Evolutionary conservation across 2,888 invertebrate genomes (phyloP).

Genomic region (Sinotaia quadrata): DNA sequence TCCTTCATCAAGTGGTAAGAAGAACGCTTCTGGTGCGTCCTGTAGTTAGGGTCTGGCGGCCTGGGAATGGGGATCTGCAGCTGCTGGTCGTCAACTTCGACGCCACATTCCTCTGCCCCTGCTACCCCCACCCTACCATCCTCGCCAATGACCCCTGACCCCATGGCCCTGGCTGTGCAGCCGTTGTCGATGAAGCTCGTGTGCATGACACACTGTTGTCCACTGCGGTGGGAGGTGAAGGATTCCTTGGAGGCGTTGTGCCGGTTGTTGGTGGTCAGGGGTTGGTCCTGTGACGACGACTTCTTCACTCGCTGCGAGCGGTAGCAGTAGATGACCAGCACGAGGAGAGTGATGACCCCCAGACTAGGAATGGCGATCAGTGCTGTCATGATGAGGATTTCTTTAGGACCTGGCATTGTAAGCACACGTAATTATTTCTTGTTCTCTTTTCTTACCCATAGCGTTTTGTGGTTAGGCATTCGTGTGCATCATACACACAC

Average conservation of each 20-base stretch:
- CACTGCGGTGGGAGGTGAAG: constrained; percentile 42
- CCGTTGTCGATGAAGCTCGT: constrained; percentile 47
- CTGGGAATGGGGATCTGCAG: constrained; percentile 17
- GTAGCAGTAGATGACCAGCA: constrained; percentile 53
- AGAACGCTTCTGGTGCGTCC: constrained; percentile 57
- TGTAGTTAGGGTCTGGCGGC: constrained; percentile 25
- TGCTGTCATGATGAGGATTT: constrained; percentile 55
- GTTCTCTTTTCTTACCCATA: background rate
- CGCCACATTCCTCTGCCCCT: background rate
- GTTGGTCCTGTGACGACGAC: constrained; percentile 54
- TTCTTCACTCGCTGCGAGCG: constrained; percentile 49
- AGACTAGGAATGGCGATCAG: constrained; percentile 55
- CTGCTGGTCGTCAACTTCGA: constrained; percentile 16
- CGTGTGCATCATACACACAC: background rate
- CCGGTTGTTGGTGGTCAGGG: constrained; percentile 46
- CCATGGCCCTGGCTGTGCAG: constrained; percentile 16
- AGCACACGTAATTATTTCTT: background rate
- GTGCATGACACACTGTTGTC: constrained; percentile 55
- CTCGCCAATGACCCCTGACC: background rate
- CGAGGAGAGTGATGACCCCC: constrained; percentile 45
- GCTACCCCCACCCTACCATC: background rate
- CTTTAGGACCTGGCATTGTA: constrained; percentile 49
- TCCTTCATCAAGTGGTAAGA: constrained; percentile 64
- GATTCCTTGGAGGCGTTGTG: constrained; percentile 37
- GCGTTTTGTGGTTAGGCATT: background rate